Conservation (phyloP, 2,797 vertebrate genomes). For the Apogon hyalosoma region DNA sequence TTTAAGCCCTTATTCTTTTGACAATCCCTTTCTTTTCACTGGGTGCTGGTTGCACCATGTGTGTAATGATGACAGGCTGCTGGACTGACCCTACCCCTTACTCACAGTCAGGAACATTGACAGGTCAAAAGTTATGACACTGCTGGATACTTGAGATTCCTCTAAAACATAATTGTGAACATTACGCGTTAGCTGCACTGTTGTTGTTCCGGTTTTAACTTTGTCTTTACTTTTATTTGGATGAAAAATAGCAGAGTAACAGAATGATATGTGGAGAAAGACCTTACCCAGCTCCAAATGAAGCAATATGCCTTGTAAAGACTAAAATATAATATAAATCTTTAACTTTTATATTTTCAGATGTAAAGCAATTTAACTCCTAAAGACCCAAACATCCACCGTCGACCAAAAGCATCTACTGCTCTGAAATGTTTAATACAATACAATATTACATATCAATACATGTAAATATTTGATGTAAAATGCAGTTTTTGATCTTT, state of each 20-base stretch:
- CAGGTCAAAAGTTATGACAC: constrained; percentile 3
- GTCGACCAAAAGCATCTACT: too few species aligned
- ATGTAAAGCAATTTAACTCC: too few species aligned
- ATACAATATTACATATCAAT: too few species aligned
- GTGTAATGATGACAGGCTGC: constrained; percentile 27
- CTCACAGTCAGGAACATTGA: neutral
- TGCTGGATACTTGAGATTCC: constrained; percentile 4
- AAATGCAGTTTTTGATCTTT: too few species aligned
- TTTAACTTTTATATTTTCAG: neutral
- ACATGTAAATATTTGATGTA: too few species aligned
- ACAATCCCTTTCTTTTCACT: constrained; percentile 56
- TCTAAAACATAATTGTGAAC: neutral
- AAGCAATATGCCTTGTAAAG: neutral
- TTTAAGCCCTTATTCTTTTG: constrained; percentile 30
- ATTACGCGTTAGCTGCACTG: constrained; percentile 6
- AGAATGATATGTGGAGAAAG: neutral
- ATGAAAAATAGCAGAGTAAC: neutral
- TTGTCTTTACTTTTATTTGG: constrained; percentile 10
- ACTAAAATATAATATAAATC: constrained; percentile 6
- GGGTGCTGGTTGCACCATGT: constrained; percentile 53
- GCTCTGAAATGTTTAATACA: too few species aligned
- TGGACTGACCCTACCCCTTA: constrained; percentile 14
- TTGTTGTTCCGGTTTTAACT: constrained; percentile 14
- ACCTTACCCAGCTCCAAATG: too few species aligned
- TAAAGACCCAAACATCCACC: too few species aligned